A percentile compares a stretch with the other conserved stretches of the same genome.
phyloP scores from a whole-genome alignment of 2,797 vertebrate genomes.

The Rhinella marina region DNA sequence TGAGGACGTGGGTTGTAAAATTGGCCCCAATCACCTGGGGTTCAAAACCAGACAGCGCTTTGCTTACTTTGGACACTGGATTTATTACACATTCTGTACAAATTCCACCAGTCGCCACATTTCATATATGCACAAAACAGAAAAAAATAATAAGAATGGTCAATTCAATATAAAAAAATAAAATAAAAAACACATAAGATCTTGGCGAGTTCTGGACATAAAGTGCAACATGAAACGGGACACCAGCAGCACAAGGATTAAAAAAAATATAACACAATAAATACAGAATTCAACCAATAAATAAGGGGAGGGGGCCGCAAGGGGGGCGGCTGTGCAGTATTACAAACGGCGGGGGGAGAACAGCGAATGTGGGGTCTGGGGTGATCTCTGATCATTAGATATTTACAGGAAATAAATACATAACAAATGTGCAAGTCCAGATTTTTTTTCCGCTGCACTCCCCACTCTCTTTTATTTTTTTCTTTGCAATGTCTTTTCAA shows the following conservation, averaged over 20 bases:
- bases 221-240: conserved; percentile 61
- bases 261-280: conserved; percentile 53
- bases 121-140: conserved; percentile 77
- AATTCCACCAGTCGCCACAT: conserved; percentile 77
- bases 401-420: conserved; percentile 62
- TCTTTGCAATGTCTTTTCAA: conserved; percentile 30
- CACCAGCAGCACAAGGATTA: conserved; percentile 56
- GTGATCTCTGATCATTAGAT: conserved; percentile 25
- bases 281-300: conserved; percentile 62
- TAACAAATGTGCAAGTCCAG: conserved; percentile 49
- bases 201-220: conserved; percentile 58
- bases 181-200: conserved; percentile 37
- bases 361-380: conserved; percentile 52
- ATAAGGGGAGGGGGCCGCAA: conserved; percentile 56
- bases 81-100: conserved; percentile 84
- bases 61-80: conserved; percentile 55
- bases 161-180: conserved; percentile 61
- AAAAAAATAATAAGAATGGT: conserved; percentile 66
- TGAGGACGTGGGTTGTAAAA: conserved; percentile 30
- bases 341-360: conserved; percentile 53
- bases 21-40: conserved; percentile 36
- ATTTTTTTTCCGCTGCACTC: conserved; percentile 41
- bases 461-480: conserved; percentile 24
- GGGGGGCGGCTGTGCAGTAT: conserved; percentile 59
- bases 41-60: conserved; percentile 25